Evolutionary conservation across 1,140 invertebrate genomes (phyloP), one percentile per base, ranked within the genome.

Genomic region (Drosophila bifasciata): DNA sequence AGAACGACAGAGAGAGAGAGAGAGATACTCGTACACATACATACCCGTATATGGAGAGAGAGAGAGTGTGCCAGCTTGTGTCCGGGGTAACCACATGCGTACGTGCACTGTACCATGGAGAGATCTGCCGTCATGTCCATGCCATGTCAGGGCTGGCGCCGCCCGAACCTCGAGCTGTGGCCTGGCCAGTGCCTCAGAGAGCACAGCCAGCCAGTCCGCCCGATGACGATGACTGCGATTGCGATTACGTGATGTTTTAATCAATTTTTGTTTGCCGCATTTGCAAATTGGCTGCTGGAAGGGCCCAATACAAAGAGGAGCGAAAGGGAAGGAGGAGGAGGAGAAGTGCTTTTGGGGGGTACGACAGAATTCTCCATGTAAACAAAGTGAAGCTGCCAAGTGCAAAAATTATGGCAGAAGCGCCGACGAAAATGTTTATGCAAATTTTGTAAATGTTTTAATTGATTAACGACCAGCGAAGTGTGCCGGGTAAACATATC

Each of bases 161-260:
- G 55, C 19, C 68, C 67, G 19, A 57, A 46, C 41, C 19, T 70
- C 40, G 15, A 16, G 19, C 28, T 28, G 28, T 28, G 28, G 28
- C 8, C 28, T n/a, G n/a, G n/a, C n/a, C 8, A 28, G 28, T 28
- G 28, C 8, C 28, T 28, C 28, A 9, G 28, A 28, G 28, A 28
- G 28, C 28, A 13, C 56, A 57, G 41, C 19, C 41, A 46, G 19
- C 45, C 19, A 21, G 49, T 53, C 44, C 39, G 49, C 50, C 44
- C 39, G 66, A 51, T 51, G 57, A 32, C 52, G 58, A 43, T 32
- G 32, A 45, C 67, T 67, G 36, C 32, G 67, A 80, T 72, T 59
- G 51, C 74, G 78, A 86, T 88, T 86, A 86, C 81, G 81, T 86
- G 81, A 86, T 78, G 64, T 83, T 86, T 86, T 86, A 86, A 86